Percentiles rank a stretch among this genome's conserved stretches.
Evolutionary conservation across 2,888 invertebrate species (phyloP).

Genomic region (Xanthia icteritia): DNA sequence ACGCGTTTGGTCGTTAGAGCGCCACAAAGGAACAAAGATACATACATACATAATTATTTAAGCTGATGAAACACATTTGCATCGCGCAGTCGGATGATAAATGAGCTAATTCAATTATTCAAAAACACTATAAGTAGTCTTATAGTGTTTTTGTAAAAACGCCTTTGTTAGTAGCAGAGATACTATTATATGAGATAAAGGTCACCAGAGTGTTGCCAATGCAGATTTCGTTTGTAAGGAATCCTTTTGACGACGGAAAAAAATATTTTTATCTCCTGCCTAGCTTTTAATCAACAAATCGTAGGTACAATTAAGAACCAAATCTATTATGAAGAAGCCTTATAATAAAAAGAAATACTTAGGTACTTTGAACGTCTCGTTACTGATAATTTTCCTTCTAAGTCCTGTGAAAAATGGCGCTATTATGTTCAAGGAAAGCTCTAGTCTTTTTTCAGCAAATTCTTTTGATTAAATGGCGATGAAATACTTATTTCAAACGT

Average conservation of each 20-base stretch:
- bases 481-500: conserved; percentile 48
- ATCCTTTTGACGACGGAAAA: background rate
- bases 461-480: conserved; percentile 60
- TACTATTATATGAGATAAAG: background rate
- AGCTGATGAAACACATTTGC: too few relatives aligned
- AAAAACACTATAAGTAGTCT: too few relatives aligned
- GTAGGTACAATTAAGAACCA: conserved; percentile 50
- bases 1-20: too few relatives aligned
- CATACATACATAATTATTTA: too few relatives aligned
- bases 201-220: background rate
- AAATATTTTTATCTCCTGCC: conserved; percentile 6
- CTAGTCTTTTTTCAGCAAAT: conserved; percentile 47
- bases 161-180: background rate
- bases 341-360: conserved; percentile 54
- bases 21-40: too few relatives aligned
- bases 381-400: conserved; percentile 59
- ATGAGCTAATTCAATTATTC: background rate
- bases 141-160: background rate
- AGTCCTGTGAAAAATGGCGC: conserved; percentile 63
- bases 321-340: conserved; percentile 41
- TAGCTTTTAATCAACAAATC: conserved; percentile 54
- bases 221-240: background rate
- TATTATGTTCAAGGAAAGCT: conserved; percentile 58
- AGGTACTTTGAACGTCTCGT: conserved; percentile 53
- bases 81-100: background rate